Conservation (phyloP, 2,888 invertebrate genomes). For the Torymus texanus region DNA sequence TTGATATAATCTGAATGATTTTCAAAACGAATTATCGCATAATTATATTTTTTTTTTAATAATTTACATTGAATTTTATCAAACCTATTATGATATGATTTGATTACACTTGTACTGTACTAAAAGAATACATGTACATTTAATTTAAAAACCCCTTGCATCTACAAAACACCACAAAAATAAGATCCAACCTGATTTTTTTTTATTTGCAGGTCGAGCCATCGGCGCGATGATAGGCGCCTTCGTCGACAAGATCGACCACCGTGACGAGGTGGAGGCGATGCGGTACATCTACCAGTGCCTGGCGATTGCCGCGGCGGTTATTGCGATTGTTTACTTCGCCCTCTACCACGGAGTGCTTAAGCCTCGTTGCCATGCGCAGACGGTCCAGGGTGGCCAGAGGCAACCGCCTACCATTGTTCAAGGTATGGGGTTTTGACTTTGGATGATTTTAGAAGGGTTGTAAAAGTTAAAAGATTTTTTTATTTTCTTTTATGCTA, state of each 20-base stretch:
- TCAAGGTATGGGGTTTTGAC: slow-evolving; percentile 77
- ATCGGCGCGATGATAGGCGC: slow-evolving; percentile 82
- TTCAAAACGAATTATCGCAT: no score
- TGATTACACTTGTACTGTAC: no score
- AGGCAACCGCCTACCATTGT: slow-evolving; percentile 81
- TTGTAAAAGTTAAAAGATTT: no score
- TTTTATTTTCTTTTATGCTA: no score
- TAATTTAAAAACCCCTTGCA: no score
- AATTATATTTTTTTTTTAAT: no score
- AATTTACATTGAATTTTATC: no score
- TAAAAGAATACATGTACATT: no score
- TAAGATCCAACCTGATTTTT: slow-evolving; percentile 10
- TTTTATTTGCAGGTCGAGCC: slow-evolving; percentile 79
- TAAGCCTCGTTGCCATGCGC: slow-evolving; percentile 84
- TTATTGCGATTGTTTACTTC: slow-evolving; percentile 83
- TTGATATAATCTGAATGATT: no score
- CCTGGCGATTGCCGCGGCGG: slow-evolving; percentile 81
- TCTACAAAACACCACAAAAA: no score
- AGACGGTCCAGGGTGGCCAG: slow-evolving; percentile 76
- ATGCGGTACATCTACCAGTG: slow-evolving; percentile 79
- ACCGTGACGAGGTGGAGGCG: slow-evolving; percentile 75
- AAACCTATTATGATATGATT: no score
- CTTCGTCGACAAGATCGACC: slow-evolving; percentile 74
- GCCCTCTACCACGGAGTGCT: slow-evolving; percentile 84
- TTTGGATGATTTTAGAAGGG: no score